Base-by-base conservation (phyloP, 2,113 vertebrate species). In the Cromileptes altivelis region DNA sequence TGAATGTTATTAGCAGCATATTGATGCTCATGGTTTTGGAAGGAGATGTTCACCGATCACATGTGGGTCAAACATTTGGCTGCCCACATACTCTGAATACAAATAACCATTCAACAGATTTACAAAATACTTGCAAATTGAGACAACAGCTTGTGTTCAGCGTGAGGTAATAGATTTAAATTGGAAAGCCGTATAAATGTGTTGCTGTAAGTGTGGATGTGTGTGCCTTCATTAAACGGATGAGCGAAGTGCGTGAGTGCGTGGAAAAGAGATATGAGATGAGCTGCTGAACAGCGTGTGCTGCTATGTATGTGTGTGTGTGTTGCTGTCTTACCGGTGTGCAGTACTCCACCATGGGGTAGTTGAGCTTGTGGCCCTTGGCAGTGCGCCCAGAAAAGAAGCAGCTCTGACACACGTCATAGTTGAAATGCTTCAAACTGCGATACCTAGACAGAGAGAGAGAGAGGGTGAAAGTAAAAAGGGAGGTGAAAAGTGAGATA, bases 271-370 rank as follows among this genome's bases (percentile, higher is more conserved):
- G 82, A 90, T 78, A 71, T 45, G 85, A 68, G 52, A 80, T 63
- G 85, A 79, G 71, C 47, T 70, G 67, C 47, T 55, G 70, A 79
- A 52, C 64, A 70, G 18, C 1, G 18, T 25, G 56, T 64, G 21
- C 17, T 25, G 45, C 17, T 58, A 4, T 73, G 65, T 71, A 8
- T 65, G 17, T 19, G 55, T 27, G 27, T 27, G 27, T 69, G 61
- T 69, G 60, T 67, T 75, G 12, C 15, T 49, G 85, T 95, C 97
- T 99, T 86, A 99, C 98, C 78, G 98, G 98, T 91, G 97, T 98
- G 83, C 98, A 99, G 81, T 99, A 99, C 85, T 99, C 98, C 95
- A 99, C 98, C 98, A 99, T 99, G 47, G 98, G 98, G 88, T 99
- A 98, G 95, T 99, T 98, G 72, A 99, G 94, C 87, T 99, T 99